Percentiles rank a stretch among this genome's conserved stretches.
These are phyloP conservation scores for Euphydryas editha DNA, from an alignment of 2,888 invertebrate genomes.

Conservation along the genomic window DNA sequence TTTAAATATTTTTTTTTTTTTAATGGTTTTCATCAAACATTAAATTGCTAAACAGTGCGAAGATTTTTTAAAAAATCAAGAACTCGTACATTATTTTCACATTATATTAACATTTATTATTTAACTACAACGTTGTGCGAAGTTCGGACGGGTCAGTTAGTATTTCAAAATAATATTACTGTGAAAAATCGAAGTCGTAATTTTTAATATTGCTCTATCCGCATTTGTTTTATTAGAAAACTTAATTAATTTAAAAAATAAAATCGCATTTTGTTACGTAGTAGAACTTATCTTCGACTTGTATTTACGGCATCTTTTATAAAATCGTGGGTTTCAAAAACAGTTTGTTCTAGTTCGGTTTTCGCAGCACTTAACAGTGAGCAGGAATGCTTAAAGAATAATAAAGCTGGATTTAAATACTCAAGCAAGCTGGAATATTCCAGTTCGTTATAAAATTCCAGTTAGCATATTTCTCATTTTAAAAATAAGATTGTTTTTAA, in stretches of 20 bases:
- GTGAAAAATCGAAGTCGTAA: too few relatives aligned
- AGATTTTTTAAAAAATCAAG: too few relatives aligned
- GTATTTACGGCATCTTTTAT: slow-evolving; percentile 2
- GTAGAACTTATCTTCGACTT: not conserved
- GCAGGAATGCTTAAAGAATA: slow-evolving; percentile 10
- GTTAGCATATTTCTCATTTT: slow-evolving; percentile 1
- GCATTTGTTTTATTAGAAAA: too few relatives aligned
- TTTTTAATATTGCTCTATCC: too few relatives aligned
- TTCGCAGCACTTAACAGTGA: slow-evolving; percentile 2
- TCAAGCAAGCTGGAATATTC: slow-evolving; percentile 4
- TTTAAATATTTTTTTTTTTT: too few relatives aligned
- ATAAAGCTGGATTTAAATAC: slow-evolving; percentile 9
- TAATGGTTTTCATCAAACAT: too few relatives aligned
- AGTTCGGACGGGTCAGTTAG: too few relatives aligned
- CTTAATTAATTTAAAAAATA: not conserved
- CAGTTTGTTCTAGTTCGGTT: slow-evolving; percentile 8
- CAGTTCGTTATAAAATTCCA: slow-evolving; percentile 1
- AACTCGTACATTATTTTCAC: too few relatives aligned
- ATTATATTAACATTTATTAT: too few relatives aligned
- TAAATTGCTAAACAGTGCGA: too few relatives aligned
- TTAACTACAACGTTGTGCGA: too few relatives aligned
- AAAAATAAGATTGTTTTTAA: not conserved
- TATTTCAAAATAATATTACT: too few relatives aligned
- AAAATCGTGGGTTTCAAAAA: not conserved
- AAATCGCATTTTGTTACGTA: not conserved